Evolutionary conservation across 2,888 invertebrate genomes (phyloP).

Genomic region (Diaphora mendica): DNA sequence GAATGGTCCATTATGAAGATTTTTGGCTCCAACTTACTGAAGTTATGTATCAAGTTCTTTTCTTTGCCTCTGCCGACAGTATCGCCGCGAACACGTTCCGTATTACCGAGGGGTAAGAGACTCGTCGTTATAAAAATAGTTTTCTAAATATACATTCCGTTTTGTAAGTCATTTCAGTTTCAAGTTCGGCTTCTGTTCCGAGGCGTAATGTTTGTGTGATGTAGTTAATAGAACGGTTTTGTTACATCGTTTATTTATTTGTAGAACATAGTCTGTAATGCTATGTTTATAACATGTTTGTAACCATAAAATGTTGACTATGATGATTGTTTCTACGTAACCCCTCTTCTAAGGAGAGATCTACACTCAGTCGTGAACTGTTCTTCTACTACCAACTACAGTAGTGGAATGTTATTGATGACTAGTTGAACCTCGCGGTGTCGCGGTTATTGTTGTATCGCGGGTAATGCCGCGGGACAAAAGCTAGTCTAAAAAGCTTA

Average conservation of each 20-base stretch:
- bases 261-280: constrained; percentile 4
- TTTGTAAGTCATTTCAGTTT: constrained; percentile 49
- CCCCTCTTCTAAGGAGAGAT: no score
- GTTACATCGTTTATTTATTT: constrained; percentile 32
- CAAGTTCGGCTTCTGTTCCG: constrained; percentile 40
- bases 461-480: no score
- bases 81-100: constrained; percentile 20
- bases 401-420: no score
- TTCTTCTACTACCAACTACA: no score
- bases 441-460: no score
- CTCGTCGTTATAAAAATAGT: constrained; percentile 50
- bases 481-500: no score
- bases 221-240: constrained; percentile 23
- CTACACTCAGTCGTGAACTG: no score
- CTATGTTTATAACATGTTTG: background rate
- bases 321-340: no score
- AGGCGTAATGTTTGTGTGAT: constrained; percentile 19
- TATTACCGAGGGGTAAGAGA: constrained; percentile 43
- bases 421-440: no score
- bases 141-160: constrained; percentile 50
- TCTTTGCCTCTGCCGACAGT: constrained; percentile 18
- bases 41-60: constrained; percentile 32
- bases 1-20: constrained; percentile 45
- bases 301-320: background rate
- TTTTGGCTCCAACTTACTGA: constrained; percentile 39